A percentile compares a stretch with the other conserved stretches of the same genome.
phyloP scores from a whole-genome alignment of 2,797 vertebrate genomes.

The Microchirus variegatus region DNA sequence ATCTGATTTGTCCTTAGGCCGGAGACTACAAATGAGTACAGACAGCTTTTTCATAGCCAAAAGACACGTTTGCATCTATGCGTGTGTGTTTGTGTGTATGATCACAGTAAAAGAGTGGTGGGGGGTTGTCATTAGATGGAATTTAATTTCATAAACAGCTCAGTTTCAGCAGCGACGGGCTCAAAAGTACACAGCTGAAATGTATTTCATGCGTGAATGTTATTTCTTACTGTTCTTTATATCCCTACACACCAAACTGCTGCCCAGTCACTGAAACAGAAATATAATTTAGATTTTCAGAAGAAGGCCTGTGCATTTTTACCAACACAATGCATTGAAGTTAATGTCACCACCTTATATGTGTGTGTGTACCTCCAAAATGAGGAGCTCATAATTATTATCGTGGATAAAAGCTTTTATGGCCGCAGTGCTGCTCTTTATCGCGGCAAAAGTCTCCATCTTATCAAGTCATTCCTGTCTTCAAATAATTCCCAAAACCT shows the following conservation, averaged over 20 bases:
- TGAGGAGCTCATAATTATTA: conserved; percentile 18
- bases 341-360: conserved; percentile 30
- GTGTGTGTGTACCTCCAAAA: conserved; percentile 27
- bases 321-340: neutral
- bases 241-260: conserved; percentile 4
- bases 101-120: neutral
- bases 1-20: conserved; percentile 70
- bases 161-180: conserved; percentile 28
- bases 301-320: neutral
- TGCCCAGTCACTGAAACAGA: conserved; percentile 1
- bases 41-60: conserved; percentile 76
- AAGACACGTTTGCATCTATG: conserved; percentile 72
- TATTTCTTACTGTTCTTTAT: conserved; percentile 3
- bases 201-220: no score
- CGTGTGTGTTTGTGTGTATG: conserved; percentile 48
- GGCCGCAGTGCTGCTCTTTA: conserved; percentile 5
- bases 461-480: conserved; percentile 1
- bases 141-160: conserved; percentile 53
- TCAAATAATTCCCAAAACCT: no score
- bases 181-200: no score
- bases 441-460: conserved; percentile 1
- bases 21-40: conserved; percentile 74
- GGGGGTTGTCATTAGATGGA: conserved; percentile 4
- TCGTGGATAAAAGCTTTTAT: conserved; percentile 33
- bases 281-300: neutral